Percentiles rank a stretch among this genome's conserved stretches.
Evolutionary conservation across 2,888 invertebrate genomes (phyloP).

Genomic region (Torymus auratus): DNA sequence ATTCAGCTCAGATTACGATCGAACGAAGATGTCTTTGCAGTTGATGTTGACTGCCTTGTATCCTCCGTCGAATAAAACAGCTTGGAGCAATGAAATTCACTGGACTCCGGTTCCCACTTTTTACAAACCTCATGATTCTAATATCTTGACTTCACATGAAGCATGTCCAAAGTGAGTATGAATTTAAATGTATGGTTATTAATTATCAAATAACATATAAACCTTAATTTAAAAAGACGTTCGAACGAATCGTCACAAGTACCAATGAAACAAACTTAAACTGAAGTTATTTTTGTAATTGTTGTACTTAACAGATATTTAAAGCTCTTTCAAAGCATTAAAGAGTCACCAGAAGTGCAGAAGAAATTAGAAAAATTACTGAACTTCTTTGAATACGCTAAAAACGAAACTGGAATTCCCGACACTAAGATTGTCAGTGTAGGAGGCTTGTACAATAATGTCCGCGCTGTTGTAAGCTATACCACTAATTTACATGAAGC

Average conservation of each 20-base stretch:
- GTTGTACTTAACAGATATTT: neutral
- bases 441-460: neutral
- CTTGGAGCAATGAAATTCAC: neutral
- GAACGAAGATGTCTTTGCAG: conserved; percentile 85
- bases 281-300: neutral
- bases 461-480: neutral
- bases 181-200: no score
- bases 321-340: neutral
- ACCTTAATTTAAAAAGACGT: no score
- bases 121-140: neutral
- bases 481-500: neutral
- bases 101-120: conserved; percentile 8
- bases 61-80: conserved; percentile 75
- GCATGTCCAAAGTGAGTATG: no score
- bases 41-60: conserved; percentile 83
- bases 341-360: neutral
- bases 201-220: no score
- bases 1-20: conserved; percentile 82
- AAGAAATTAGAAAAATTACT: neutral
- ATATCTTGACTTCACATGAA: no score
- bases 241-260: no score
- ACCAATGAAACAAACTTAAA: no score
- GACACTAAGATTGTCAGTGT: no score
- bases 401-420: neutral
- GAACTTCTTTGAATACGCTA: neutral